Evolutionary conservation across 2,113 vertebrate species (phyloP).

Genomic region (Pogonocichla stellata): DNA sequence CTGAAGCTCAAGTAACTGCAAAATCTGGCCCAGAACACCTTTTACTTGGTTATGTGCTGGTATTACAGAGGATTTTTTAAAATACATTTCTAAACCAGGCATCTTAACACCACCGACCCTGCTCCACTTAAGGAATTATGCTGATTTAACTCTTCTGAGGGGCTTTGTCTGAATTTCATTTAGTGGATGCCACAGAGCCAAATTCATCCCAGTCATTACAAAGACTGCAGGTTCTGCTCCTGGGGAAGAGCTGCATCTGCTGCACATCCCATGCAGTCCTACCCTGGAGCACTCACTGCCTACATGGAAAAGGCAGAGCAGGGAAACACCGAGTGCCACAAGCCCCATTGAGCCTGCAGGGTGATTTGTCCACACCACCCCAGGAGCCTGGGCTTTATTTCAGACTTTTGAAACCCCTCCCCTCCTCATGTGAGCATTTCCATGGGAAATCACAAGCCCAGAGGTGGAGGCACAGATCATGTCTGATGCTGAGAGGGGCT

Average conservation of each 20-base stretch:
- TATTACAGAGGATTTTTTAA: not conserved
- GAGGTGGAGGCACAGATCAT: not conserved
- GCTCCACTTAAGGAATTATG: not conserved
- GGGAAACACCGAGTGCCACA: accelerated
- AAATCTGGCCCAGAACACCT: not conserved
- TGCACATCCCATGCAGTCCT: not conserved
- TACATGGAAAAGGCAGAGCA: not conserved
- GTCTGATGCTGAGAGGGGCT: not conserved
- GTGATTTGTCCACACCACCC: not conserved
- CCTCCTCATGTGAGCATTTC: not conserved
- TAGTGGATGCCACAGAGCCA: not conserved
- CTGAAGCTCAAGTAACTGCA: not conserved
- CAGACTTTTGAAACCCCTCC: not conserved
- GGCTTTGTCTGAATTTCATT: not conserved
- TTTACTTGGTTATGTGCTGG: not conserved
- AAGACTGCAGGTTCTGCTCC: not conserved
- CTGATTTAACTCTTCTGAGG: not conserved
- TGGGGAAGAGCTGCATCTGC: not conserved
- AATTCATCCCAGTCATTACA: not conserved
- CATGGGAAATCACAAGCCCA: not conserved
- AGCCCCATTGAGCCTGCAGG: accelerated
- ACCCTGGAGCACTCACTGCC: accelerated
- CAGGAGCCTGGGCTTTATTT: not conserved
- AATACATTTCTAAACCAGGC: not conserved
- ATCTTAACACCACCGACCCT: accelerated